Evolutionary conservation across 2,113 vertebrate genomes (phyloP), one percentile per base, ranked within the genome.

Genomic region (Tinamus guttatus): DNA sequence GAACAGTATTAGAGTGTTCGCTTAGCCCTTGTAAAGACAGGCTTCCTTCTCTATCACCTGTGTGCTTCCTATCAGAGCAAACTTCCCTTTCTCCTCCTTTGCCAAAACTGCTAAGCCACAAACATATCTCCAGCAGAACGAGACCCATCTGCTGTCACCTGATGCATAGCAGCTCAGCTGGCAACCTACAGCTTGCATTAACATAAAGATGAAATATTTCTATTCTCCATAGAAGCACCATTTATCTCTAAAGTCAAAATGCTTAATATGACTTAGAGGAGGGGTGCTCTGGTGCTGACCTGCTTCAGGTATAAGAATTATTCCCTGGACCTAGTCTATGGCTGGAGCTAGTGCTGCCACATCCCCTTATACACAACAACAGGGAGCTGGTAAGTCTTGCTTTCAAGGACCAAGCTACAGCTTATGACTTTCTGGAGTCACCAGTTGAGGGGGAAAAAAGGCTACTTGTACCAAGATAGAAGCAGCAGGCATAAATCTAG

Each of bases 91-190:
- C 28, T 20, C 7, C 9, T 60, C 15, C 34, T 58, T 63, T 45
- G 62, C 40, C 76, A 89, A 73, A 77, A 85, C 60, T 64, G 76
- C 16, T 24, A 51, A 54, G 54, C 70, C 75, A 74, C 54, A 69
- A 71, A 65, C 1, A 1, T 65, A 79, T 36, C 77, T 71, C 49
- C 64, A 81, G 59, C 43, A 60, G 49, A 81, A 81, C 25, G 43
- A 87, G 87, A 81, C 34, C 79, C 82, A 87, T 74, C 54, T 92
- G 75, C 69, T 68, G 3, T 90, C 75, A 92, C 83, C 60, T 88
- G 64, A 62, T 81, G 75, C 60, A 49, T 14, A 77, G 65, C 38
- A 81, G 51, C 40, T 87, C 70, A 18, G 30, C 20, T 92, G 60
- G 70, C 70, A 87, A 78, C 32, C 60, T 69, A 13, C 17, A 32